Evolutionary conservation across 2,113 vertebrate species (phyloP), one percentile per base, ranked within the genome.

Genomic region (Sapajus apella): DNA sequence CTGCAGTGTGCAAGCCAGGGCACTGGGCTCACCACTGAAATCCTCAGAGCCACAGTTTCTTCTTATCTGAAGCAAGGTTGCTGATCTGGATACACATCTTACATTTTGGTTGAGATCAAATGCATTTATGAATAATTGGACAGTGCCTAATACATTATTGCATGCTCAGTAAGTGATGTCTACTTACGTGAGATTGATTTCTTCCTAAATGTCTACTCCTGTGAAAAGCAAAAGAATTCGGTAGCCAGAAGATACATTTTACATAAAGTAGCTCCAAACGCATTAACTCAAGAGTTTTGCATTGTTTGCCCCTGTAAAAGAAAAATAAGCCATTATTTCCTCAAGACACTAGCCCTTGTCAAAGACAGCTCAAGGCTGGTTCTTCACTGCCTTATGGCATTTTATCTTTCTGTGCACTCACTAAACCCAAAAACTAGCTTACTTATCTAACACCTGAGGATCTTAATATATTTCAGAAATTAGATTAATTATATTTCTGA

Each of bases 71-170:
- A 50, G 6, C 8, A 8, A 1, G 8, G 8, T 13, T 6, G 0
- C 40, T 18, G 16, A 12, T 3, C 4, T 0, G 6, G 12, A 16
- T 4, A 3, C 0, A 2, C 1, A 2, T 3, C 72, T 40, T 68
- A 58, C 20, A 3, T n/a, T 61, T 79, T 3, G 9, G 20, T 8
- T 45, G 40, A 73, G 25, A 55, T 2, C 5, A 37, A 30, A 11
- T 10, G 45, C 10, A 5, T 70, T n/a, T 21, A 5, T 43, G 43
- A 43, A 56, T 35, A 56, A 55, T 0, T 1, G 40, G 58, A 27
- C 7, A 17, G 4, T 25, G 4, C 37, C n/a, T 23, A 32, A 30
- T 30, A 32, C 27, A 64, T 32, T 32, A 30, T 64, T 64, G 14
- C 61, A 10, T 20, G 47, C 61, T 77, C 21, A 0, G 1, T 30